phyloP scores from a whole-genome alignment of 2,888 invertebrate genomes.

The Tryphoninae sp. region DNA sequence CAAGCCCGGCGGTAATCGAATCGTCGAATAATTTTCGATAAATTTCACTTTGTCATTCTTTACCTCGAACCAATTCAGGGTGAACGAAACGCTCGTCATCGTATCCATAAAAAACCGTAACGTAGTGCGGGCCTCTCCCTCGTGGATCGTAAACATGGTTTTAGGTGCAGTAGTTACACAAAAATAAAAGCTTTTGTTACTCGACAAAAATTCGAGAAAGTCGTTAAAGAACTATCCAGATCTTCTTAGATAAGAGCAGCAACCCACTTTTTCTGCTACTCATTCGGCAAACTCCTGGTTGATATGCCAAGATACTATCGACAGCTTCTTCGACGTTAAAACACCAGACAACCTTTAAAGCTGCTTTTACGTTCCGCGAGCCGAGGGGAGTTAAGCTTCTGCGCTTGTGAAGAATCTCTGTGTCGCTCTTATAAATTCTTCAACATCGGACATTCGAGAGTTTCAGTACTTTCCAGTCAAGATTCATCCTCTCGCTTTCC shows the following conservation, averaged over 20 bases:
- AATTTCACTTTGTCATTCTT: no score
- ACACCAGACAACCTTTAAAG: conserved; percentile 8
- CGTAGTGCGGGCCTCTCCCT: not conserved
- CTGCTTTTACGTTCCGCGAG: not conserved
- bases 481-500: conserved; percentile 9
- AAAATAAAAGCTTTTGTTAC: not conserved
- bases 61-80: no score
- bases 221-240: conserved; percentile 33
- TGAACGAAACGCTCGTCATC: no score
- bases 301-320: conserved; percentile 19
- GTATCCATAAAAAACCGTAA: not conserved
- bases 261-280: conserved; percentile 2
- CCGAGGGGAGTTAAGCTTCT: not conserved
- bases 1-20: no score
- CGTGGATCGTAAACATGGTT: conserved; percentile 17
- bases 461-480: not conserved
- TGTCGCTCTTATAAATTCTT: conserved; percentile 4
- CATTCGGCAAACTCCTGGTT: conserved; percentile 8
- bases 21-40: no score
- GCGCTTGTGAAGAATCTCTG: conserved; percentile 23
- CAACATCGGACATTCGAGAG: not conserved
- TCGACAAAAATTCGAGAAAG: conserved; percentile 39
- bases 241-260: not conserved
- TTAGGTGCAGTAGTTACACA: not conserved
- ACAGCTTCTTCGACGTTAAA: not conserved